Conservation (phyloP, 2,888 invertebrate genomes). For the Trichacis sp. region DNA sequence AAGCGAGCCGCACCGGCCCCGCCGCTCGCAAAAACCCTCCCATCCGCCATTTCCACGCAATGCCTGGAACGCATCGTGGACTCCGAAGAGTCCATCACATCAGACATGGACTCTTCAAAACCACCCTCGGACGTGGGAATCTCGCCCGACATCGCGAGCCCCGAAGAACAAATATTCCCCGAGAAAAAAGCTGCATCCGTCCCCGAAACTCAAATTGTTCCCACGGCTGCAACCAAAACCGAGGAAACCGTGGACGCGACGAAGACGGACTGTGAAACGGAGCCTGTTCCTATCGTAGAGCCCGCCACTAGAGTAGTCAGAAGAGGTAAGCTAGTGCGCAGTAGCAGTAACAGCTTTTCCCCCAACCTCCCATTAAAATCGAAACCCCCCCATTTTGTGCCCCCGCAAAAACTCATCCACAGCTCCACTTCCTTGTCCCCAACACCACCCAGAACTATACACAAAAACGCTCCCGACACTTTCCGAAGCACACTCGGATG, state of each 20-base stretch:
- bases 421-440: too few relatives aligned
- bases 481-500: constrained; percentile 93
- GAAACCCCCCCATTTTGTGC: too few relatives aligned
- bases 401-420: too few relatives aligned
- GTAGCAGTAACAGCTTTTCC: constrained; percentile 46
- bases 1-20: constrained; percentile 74
- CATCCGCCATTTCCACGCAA: constrained; percentile 43
- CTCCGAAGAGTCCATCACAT: constrained; percentile 64
- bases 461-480: too few relatives aligned
- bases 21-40: constrained; percentile 55
- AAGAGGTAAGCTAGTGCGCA: constrained; percentile 65
- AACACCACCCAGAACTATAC: too few relatives aligned
- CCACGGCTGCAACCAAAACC: background rate
- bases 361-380: too few relatives aligned
- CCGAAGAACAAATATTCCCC: constrained; percentile 21
- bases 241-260: constrained; percentile 17
- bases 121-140: constrained; percentile 60
- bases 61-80: constrained; percentile 60
- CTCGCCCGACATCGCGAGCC: constrained; percentile 54
- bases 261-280: constrained; percentile 13
- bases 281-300: constrained; percentile 45
- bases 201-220: background rate
- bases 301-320: constrained; percentile 58
- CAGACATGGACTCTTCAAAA: constrained; percentile 63
- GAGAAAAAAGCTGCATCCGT: background rate